These are phyloP conservation scores for Calidris pygmaea DNA, from an alignment of 2,113 vertebrate genomes.

Conservation along the genomic window DNA sequence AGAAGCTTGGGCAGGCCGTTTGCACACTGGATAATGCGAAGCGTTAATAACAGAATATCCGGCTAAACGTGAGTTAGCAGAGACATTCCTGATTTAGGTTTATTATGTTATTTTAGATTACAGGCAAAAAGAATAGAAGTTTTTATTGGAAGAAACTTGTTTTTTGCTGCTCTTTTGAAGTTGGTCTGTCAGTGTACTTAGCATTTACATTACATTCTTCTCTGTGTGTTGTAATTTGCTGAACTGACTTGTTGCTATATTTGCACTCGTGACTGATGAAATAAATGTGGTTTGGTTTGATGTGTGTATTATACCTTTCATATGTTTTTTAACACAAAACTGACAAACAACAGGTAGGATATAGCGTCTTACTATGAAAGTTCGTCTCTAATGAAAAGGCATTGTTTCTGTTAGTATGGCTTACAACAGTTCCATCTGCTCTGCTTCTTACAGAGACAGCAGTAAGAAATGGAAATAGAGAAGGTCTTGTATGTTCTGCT, in stretches of 20 bases:
- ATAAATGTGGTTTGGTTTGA: conserved; percentile 72
- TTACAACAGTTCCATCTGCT: not conserved
- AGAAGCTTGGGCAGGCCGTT: not conserved
- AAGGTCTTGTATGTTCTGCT: not conserved
- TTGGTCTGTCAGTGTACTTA: conserved; percentile 51
- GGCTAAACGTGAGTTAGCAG: not conserved
- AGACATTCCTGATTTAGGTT: conserved; percentile 31
- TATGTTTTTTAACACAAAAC: not conserved
- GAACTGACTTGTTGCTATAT: conserved; percentile 67
- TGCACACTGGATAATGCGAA: conserved; percentile 19
- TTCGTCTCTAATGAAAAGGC: not conserved
- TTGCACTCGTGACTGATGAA: conserved; percentile 73
- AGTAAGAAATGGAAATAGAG: not conserved
- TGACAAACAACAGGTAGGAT: not conserved
- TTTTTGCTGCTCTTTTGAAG: conserved; percentile 51
- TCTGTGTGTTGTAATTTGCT: conserved; percentile 69
- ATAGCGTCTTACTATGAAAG: not conserved
- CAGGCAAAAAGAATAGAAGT: not conserved
- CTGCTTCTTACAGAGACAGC: not conserved
- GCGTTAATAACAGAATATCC: not conserved
- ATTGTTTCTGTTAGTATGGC: not conserved
- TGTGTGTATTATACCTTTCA: not conserved
- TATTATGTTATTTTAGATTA: conserved; percentile 35
- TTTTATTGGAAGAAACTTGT: conserved; percentile 21
- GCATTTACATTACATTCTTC: conserved; percentile 62